These are phyloP conservation scores for Lepilemur ruficaudatus DNA, from an alignment of 2,797 vertebrate species.

Conservation along the genomic window DNA sequence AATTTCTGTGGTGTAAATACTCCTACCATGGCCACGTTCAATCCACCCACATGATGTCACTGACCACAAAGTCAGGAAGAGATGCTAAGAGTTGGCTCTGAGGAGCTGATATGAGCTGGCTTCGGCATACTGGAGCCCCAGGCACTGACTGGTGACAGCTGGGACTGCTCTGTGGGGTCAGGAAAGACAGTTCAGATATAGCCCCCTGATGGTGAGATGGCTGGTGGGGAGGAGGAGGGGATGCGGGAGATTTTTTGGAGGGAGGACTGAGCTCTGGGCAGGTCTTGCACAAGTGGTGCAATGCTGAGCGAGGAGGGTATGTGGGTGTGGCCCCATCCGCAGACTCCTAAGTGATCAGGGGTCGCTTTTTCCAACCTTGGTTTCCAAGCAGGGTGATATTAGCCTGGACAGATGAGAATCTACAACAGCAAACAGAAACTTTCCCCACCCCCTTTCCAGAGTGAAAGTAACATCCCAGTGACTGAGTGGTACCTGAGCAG, in stretches of 20 bases:
- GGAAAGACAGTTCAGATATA: background rate
- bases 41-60: background rate
- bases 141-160: background rate
- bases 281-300: background rate
- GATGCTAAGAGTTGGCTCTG: background rate
- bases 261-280: background rate
- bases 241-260: background rate
- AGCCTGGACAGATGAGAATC: background rate
- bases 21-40: background rate
- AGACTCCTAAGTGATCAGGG: background rate
- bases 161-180: background rate
- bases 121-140: background rate
- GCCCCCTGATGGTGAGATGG: background rate
- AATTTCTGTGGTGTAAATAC: background rate
- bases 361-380: background rate
- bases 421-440: background rate
- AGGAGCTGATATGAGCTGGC: background rate
- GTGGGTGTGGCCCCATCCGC: background rate
- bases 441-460: background rate
- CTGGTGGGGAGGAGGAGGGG: background rate
- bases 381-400: background rate
- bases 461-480: background rate
- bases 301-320: rapidly evolving
- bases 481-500: rapidly evolving
- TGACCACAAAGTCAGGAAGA: background rate